These are phyloP conservation scores for Hemiscyllium ocellatum DNA, from an alignment of 2,113 vertebrate genomes.

Conservation along the genomic window DNA sequence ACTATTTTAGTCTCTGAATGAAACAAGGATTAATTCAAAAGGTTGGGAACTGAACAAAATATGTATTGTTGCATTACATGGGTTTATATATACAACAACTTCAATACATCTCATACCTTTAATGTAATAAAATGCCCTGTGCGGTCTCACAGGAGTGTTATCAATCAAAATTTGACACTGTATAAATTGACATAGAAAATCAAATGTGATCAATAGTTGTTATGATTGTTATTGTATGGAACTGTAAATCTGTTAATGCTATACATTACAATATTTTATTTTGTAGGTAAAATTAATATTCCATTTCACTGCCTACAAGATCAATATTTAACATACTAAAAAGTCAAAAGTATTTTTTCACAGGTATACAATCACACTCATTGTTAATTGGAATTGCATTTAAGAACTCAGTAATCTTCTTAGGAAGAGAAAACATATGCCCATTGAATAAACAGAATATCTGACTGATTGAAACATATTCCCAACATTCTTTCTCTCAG, in stretches of 20 bases:
- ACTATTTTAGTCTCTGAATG: not conserved
- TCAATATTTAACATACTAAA: conserved; percentile 5
- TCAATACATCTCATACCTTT: not conserved
- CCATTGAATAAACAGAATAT: not conserved
- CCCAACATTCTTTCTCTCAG: not conserved
- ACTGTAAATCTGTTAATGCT: not conserved
- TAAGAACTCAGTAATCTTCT: not conserved
- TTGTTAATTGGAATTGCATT: not conserved
- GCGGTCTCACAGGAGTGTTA: not conserved
- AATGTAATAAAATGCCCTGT: not conserved
- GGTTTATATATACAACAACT: not conserved
- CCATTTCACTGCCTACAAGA: not conserved
- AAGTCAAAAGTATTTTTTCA: not conserved
- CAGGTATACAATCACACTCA: not conserved
- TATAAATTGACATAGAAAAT: not conserved
- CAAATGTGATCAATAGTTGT: not conserved
- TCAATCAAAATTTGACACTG: not conserved
- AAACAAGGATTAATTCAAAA: not conserved
- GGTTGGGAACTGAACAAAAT: not conserved
- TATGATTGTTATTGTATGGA: not conserved
- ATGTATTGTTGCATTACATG: not conserved
- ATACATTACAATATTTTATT: conserved; percentile 13
- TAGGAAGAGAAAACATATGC: not conserved
- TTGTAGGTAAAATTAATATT: not conserved
- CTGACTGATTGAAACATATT: not conserved